Conservation (phyloP, 2,888 invertebrate species). For the Caenorhabditis sp. region DNA sequence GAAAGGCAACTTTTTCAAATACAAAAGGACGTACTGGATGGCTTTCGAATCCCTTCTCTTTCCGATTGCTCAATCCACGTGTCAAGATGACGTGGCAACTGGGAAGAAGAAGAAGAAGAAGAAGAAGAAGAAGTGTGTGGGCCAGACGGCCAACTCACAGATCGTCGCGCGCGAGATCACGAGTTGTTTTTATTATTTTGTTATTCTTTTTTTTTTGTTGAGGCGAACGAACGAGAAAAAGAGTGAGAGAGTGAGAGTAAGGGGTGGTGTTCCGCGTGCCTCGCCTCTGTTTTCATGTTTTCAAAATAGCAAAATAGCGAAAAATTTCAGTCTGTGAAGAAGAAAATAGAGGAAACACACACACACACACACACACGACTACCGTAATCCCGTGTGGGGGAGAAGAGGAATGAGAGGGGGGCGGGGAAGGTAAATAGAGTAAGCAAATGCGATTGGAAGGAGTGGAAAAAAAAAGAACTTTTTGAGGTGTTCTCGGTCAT, state of each 20-base stretch:
- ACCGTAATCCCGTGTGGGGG: slow-evolving; percentile 32
- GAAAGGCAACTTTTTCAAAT: too few species aligned
- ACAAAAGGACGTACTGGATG: too few species aligned
- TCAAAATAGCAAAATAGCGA: neutral
- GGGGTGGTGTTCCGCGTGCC: slow-evolving; percentile 40
- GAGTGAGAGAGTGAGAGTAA: slow-evolving; percentile 5
- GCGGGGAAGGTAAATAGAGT: slow-evolving; percentile 33
- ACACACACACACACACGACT: slow-evolving; percentile 9
- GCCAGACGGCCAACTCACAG: slow-evolving; percentile 12
- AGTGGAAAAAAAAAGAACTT: slow-evolving; percentile 5
- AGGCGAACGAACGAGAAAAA: too few species aligned
- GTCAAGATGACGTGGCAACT: too few species aligned
- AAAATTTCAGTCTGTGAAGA: slow-evolving; percentile 21
- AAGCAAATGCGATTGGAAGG: slow-evolving; percentile 4
- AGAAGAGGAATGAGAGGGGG: neutral
- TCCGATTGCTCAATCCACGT: too few species aligned
- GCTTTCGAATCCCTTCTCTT: too few species aligned
- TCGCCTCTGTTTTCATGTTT: slow-evolving; percentile 35
- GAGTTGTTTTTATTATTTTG: slow-evolving; percentile 55
- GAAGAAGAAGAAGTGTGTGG: neutral
- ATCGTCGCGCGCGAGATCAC: slow-evolving; percentile 42
- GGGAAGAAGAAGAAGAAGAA: slow-evolving; percentile 2
- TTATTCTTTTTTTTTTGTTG: slow-evolving; percentile 48
- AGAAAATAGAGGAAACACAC: slow-evolving; percentile 10
- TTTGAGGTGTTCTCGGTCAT: neutral